Conservation (phyloP, 2,797 vertebrate genomes). For the Thripadectes ignobilis region DNA sequence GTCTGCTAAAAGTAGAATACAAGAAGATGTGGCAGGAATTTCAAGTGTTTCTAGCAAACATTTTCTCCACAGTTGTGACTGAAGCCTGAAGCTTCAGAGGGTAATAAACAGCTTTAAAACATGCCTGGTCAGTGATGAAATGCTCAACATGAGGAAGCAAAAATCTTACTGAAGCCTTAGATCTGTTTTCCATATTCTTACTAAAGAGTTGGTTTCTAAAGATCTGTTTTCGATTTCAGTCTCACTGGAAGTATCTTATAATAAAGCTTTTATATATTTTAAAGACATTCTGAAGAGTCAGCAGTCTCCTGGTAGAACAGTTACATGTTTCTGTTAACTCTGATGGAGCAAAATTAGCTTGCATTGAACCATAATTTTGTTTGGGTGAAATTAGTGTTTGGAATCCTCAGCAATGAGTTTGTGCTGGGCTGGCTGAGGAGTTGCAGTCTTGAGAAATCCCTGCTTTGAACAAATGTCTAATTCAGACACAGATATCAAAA, state of each 20-base stretch:
- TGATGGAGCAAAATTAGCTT: neutral
- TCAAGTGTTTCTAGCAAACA: neutral
- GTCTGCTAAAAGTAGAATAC: neutral
- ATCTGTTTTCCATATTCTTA: conserved; percentile 43
- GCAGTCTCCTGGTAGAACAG: neutral
- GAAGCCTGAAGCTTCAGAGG: neutral
- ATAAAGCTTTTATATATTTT: neutral
- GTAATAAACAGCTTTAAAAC: conserved; percentile 26
- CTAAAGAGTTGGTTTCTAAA: conserved; percentile 7
- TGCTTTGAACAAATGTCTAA: neutral
- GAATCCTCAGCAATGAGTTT: neutral
- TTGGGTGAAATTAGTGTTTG: neutral
- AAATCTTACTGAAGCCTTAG: neutral
- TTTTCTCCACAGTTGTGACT: neutral
- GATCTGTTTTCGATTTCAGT: conserved; percentile 3
- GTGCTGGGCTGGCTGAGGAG: neutral
- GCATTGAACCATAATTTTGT: neutral
- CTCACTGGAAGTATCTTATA: neutral
- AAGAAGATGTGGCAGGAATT: neutral
- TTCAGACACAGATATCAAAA: neutral
- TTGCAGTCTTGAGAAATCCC: neutral
- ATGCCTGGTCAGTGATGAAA: conserved; percentile 29
- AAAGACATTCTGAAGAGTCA: neutral
- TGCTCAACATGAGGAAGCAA: conserved; percentile 29
- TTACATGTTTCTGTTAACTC: neutral